A percentile compares a stretch with the other conserved stretches of the same genome.
Conservation (phyloP, 2,113 vertebrate species). For the Cottus gobio region DNA sequence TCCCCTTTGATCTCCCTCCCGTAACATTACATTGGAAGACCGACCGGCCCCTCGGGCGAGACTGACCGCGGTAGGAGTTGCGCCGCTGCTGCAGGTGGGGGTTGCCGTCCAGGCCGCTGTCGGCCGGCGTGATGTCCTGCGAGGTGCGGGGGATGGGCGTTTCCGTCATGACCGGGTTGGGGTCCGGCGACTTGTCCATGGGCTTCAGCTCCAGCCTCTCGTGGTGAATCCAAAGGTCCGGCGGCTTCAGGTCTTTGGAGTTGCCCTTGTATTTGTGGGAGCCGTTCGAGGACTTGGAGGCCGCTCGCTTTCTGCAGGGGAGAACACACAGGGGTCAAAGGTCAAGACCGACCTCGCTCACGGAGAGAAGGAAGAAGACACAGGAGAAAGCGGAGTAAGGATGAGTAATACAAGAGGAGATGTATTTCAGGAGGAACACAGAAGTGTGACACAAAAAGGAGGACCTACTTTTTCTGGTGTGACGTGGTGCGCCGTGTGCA, state of each 20-base stretch:
- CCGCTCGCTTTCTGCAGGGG: constrained; percentile 90
- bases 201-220: constrained; percentile 97
- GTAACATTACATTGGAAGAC: constrained; percentile 24
- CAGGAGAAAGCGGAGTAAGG: not conserved
- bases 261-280: constrained; percentile 99
- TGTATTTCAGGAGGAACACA: not conserved
- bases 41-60: not conserved
- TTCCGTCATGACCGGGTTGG: constrained; percentile 97
- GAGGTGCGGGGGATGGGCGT: constrained; percentile 96
- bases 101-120: constrained; percentile 90
- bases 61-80: constrained; percentile 96
- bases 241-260: constrained; percentile 97
- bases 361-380: not conserved
- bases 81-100: constrained; percentile 91
- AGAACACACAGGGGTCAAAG: not conserved
- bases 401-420: not conserved
- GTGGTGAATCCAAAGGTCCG: constrained; percentile 98
- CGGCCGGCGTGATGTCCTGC: constrained; percentile 95
- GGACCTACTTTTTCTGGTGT: constrained; percentile 94
- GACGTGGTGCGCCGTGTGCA: constrained; percentile 94
- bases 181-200: constrained; percentile 97
- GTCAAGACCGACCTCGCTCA: not conserved
- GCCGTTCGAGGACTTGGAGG: constrained; percentile 94
- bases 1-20: constrained; percentile 42
- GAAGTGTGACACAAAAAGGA: not conserved